Conservation (phyloP, 2,113 vertebrate genomes). For the Chaetorhynchus papuensis region DNA sequence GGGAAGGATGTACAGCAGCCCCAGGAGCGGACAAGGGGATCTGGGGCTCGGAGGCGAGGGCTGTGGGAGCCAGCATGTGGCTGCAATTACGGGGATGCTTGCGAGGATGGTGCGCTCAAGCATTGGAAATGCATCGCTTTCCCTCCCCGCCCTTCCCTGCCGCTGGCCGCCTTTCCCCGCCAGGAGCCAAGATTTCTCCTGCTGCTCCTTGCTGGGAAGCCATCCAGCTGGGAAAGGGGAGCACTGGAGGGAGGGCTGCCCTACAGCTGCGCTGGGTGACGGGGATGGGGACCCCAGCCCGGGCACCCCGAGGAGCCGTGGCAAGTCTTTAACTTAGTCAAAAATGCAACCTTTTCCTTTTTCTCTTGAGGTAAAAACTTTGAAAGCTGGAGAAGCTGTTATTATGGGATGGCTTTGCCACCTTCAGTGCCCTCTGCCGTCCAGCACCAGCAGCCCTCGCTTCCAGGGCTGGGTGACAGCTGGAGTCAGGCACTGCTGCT, state of each 20-base stretch:
- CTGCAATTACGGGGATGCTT: constrained; percentile 33
- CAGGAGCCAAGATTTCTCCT: constrained; percentile 46
- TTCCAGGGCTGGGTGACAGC: neutral
- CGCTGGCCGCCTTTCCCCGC: neutral
- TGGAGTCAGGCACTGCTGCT: neutral
- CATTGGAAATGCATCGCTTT: neutral
- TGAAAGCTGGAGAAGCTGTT: neutral
- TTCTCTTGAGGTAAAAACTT: fast-evolving
- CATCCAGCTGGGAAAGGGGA: neutral
- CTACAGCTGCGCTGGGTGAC: neutral
- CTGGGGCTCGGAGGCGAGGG: neutral
- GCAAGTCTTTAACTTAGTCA: neutral
- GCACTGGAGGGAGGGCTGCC: neutral
- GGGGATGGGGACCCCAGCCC: neutral
- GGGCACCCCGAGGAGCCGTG: fast-evolving
- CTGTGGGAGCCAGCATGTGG: constrained; percentile 33
- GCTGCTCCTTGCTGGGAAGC: constrained; percentile 46
- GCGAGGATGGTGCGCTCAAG: neutral
- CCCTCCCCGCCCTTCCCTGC: neutral
- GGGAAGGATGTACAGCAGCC: neutral
- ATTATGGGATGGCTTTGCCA: neutral
- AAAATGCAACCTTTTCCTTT: neutral
- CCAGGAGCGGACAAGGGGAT: neutral
- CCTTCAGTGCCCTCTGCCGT: neutral
- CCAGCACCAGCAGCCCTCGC: neutral